phyloP scores from a whole-genome alignment of 1,140 invertebrate genomes.

The Hormaphis cornu region DNA sequence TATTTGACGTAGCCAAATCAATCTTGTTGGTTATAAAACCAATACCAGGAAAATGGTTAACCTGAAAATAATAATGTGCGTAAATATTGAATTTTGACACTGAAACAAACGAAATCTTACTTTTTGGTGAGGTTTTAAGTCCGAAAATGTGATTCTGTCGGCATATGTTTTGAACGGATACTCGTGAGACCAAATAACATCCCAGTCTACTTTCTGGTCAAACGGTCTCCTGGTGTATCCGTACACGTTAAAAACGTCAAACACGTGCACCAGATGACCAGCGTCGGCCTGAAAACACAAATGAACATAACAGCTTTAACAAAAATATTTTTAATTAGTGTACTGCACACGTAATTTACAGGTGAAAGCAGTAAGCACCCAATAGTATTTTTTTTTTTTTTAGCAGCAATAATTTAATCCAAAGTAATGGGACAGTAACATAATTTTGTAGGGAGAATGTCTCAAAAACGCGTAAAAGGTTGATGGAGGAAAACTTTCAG shows the following conservation, averaged over 20 bases:
- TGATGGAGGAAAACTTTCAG: too few species aligned
- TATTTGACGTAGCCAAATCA: conserved; percentile 66
- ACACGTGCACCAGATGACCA: conserved; percentile 68
- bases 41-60: conserved; percentile 92
- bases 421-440: too few species aligned
- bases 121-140: conserved; percentile 62
- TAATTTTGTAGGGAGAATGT: too few species aligned
- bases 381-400: not conserved
- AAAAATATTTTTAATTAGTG: not conserved
- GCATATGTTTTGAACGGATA: conserved; percentile 70
- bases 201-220: conserved; percentile 59
- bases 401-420: not conserved
- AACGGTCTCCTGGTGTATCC: conserved; percentile 54
- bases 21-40: conserved; percentile 94
- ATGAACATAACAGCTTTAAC: conserved; percentile 10
- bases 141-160: conserved; percentile 46
- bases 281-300: conserved; percentile 46
- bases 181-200: conserved; percentile 85
- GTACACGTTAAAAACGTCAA: conserved; percentile 58
- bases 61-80: conserved; percentile 42
- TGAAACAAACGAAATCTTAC: conserved; percentile 38
- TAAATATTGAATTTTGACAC: not conserved
- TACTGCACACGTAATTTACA: not conserved
- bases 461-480: too few species aligned
- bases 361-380: too few species aligned